Conservation (phyloP, 2,113 vertebrate genomes). For the Phasianus colchicus region DNA sequence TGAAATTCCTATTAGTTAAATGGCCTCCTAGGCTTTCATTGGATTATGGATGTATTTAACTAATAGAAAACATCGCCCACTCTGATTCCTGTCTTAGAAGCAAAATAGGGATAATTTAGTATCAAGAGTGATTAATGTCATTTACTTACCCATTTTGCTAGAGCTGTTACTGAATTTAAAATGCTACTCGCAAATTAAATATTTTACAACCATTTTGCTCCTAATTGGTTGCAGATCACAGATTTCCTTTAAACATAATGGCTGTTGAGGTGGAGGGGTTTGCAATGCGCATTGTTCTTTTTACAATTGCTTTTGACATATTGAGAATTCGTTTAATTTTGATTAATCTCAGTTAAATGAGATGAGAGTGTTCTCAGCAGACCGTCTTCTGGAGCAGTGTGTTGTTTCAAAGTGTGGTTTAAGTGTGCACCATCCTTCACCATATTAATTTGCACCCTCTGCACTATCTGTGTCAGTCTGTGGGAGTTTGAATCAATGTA, state of each 20-base stretch:
- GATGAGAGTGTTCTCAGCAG: background rate
- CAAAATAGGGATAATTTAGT: slow-evolving; percentile 71
- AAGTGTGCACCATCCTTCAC: background rate
- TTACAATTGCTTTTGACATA: slow-evolving; percentile 39
- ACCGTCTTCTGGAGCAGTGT: background rate
- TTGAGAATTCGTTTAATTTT: slow-evolving; percentile 61
- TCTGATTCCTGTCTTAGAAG: slow-evolving; percentile 59
- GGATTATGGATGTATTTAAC: slow-evolving; percentile 56
- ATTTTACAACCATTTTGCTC: slow-evolving; percentile 75
- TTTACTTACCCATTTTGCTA: slow-evolving; percentile 68
- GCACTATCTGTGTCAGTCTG: background rate
- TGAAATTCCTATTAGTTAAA: slow-evolving; percentile 34
- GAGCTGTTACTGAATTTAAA: slow-evolving; percentile 71
- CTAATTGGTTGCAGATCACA: slow-evolving; percentile 76
- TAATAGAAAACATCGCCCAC: slow-evolving; percentile 56
- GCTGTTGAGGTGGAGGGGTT: slow-evolving; percentile 37
- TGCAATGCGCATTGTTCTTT: slow-evolving; percentile 36
- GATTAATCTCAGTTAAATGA: slow-evolving; percentile 22
- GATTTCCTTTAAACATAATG: slow-evolving; percentile 67
- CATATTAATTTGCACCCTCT: slow-evolving; percentile 15
- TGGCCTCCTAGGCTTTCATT: slow-evolving; percentile 60
- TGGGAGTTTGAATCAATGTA: slow-evolving; percentile 30
- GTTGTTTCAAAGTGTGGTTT: background rate
- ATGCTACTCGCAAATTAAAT: slow-evolving; percentile 70
- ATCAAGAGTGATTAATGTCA: slow-evolving; percentile 70